Evolutionary conservation across 2,113 vertebrate species (phyloP).

Genomic region (Chlorodrepanis virens): DNA sequence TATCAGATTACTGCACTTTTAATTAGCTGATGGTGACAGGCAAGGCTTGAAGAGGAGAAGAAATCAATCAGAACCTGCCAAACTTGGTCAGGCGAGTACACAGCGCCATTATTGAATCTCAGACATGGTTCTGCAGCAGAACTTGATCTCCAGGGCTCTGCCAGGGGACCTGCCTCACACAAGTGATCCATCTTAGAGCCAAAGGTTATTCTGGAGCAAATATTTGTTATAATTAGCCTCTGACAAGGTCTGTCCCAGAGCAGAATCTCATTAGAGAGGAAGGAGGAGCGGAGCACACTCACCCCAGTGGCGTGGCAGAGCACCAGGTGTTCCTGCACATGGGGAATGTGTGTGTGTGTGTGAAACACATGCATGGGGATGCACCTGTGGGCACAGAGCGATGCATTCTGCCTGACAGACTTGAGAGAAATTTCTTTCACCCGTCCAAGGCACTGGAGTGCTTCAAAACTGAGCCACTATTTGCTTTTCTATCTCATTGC

Average conservation of each 20-base stretch:
- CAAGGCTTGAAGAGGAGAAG: slow-evolving; percentile 46
- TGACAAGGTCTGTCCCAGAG: slow-evolving; percentile 3
- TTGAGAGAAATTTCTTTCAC: not conserved
- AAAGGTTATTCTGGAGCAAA: slow-evolving; percentile 30
- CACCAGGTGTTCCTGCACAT: not conserved
- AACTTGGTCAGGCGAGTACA: not conserved
- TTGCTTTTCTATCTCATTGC: slow-evolving; percentile 32
- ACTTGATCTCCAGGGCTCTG: slow-evolving; percentile 12
- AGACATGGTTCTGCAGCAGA: not conserved
- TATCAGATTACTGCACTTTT: slow-evolving; percentile 68
- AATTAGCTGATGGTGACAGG: slow-evolving; percentile 64
- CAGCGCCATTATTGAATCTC: slow-evolving; percentile 39
- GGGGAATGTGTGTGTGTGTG: not conserved
- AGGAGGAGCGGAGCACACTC: not conserved
- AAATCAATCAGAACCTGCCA: slow-evolving; percentile 64
- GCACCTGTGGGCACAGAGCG: not conserved
- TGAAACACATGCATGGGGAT: fast-evolving
- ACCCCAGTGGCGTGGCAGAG: not conserved
- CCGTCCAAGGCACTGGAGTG: not conserved
- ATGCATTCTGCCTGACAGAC: not conserved
- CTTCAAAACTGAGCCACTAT: not conserved
- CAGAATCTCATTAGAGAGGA: not conserved
- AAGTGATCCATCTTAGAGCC: slow-evolving; percentile 11
- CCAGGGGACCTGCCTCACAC: not conserved
- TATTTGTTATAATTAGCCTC: slow-evolving; percentile 49